Conservation (phyloP, 2,113 vertebrate genomes). For the Cromileptes altivelis region DNA sequence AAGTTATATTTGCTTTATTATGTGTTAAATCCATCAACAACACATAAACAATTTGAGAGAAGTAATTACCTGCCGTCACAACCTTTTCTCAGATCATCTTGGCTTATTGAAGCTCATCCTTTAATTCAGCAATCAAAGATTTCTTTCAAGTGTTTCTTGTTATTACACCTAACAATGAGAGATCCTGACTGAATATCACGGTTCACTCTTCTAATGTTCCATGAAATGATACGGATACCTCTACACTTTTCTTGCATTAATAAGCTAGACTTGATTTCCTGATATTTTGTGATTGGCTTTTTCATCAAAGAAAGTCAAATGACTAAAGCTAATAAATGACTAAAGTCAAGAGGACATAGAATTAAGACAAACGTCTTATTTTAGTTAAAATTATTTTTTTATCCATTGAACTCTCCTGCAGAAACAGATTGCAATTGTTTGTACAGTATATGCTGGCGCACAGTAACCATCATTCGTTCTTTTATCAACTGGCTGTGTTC, state of each 20-base stretch:
- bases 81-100: background rate
- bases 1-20: constrained; percentile 4
- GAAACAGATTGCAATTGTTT: too few relatives aligned
- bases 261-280: too few relatives aligned
- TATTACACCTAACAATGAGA: background rate
- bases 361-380: too few relatives aligned
- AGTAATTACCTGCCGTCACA: constrained; percentile 20
- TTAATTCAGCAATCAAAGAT: background rate
- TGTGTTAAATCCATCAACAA: constrained; percentile 20
- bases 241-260: background rate
- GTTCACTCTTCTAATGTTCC: background rate
- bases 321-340: too few relatives aligned
- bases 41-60: constrained; percentile 12
- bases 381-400: too few relatives aligned
- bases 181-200: background rate
- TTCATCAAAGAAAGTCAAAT: too few relatives aligned
- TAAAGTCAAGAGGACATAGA: too few relatives aligned
- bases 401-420: too few relatives aligned
- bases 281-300: too few relatives aligned
- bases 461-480: too few relatives aligned
- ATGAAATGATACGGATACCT: background rate
- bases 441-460: too few relatives aligned
- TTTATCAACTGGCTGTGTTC: too few relatives aligned
- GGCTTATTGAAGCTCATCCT: background rate
- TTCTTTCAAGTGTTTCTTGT: background rate